Evolutionary conservation across 1,140 invertebrate genomes (phyloP).

Genomic region (Orchestia grillus): DNA sequence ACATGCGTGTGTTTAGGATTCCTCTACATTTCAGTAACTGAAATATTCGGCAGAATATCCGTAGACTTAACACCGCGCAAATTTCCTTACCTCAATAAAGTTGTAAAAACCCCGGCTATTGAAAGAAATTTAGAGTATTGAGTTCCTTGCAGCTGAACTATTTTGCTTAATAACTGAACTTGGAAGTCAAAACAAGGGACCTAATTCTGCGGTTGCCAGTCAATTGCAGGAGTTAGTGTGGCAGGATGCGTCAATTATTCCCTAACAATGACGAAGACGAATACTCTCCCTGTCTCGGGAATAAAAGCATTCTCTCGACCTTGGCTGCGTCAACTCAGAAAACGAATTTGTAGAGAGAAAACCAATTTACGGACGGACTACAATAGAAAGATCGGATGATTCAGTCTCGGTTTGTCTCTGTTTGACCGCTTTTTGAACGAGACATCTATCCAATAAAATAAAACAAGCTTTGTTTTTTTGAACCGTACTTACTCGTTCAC

Average conservation of each 20-base stretch:
- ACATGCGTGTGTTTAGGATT: background rate
- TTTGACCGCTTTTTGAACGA: background rate
- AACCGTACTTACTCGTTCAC: background rate
- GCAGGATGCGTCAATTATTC: background rate
- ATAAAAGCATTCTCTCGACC: background rate
- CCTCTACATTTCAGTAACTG: background rate
- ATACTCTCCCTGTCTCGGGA: background rate
- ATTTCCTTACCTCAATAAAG: background rate
- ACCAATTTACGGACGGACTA: background rate
- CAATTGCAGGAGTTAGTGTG: conserved; percentile 32
- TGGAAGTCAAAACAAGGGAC: background rate
- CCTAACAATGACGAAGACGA: conserved; percentile 24
- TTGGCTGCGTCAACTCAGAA: background rate
- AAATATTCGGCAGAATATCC: background rate
- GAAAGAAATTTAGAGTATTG: background rate
- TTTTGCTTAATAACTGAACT: background rate
- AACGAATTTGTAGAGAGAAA: background rate
- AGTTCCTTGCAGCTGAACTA: background rate
- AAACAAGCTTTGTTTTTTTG: background rate
- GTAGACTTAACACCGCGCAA: background rate
- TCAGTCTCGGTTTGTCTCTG: background rate
- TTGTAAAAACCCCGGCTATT: background rate
- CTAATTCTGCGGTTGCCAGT: background rate
- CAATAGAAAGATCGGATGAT: background rate
- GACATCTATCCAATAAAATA: background rate